Evolutionary conservation across 2,888 invertebrate genomes (phyloP), one percentile per base, ranked within the genome.

Genomic region (Cistogaster globosa): DNA sequence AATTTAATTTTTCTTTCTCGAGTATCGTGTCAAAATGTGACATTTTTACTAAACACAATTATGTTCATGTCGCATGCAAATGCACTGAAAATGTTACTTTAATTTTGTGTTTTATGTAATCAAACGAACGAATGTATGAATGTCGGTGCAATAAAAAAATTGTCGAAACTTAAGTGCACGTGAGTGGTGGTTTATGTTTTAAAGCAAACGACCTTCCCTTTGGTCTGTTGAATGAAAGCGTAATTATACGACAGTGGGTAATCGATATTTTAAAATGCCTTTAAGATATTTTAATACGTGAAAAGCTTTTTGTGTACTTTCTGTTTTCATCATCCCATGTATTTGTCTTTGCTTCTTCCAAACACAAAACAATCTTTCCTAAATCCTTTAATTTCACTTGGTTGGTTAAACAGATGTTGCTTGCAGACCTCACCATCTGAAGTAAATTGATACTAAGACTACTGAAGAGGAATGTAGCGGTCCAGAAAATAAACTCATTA

Each of bases 91-190:
- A 55, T 48, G 58, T 16, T 58, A 16, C 53, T 32, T 69, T 32
- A 18, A 38, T 18, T 63, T 68, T 62, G 32, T 32, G 32, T 32
- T 75, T 48, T 63, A 67, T 77, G 65, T 67, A 67, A 72, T 72
- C 68, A 32, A 80, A 67, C 12, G 18, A 60, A 71, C 20, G 60
- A 38, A 42, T 74, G 38, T 32, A 63, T 12, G 57, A 14, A 32
- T 26, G 22, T n/a, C 14, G 1, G 16, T 48, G 45, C 36, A 68
- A 14, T 48, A 8, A 3, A 45, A 69, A 58, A 63, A 58, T 60
- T 82, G 82, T 79, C 78, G n/a, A 79, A 82, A 85, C 74, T 78
- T 75, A 82, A 82, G 82, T 85, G 85, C 85, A 85, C 85, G 85
- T 85, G 18, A 76, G 71, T 82, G 45, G 55, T 60, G 42, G 65